phyloP scores from a whole-genome alignment of 2,113 vertebrate species.

The Pheucticus melanocephalus region DNA sequence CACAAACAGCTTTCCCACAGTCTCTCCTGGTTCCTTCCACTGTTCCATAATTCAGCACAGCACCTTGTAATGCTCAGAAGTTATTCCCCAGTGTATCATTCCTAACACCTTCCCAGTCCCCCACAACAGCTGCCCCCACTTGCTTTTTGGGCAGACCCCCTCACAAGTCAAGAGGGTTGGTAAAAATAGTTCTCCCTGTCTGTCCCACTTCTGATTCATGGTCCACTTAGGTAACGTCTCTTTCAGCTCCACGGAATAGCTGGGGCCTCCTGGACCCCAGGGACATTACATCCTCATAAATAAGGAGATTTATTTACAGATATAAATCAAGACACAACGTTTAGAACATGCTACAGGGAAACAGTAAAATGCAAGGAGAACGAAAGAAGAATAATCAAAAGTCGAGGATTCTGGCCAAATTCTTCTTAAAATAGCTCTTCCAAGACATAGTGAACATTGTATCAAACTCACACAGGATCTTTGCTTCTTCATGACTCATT shows the following conservation, averaged over 20 bases:
- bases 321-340: slow-evolving; percentile 67
- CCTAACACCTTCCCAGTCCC: not conserved
- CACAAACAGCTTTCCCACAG: not conserved
- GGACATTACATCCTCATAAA: slow-evolving; percentile 70
- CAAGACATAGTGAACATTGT: slow-evolving; percentile 69
- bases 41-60: not conserved
- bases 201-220: slow-evolving; percentile 67
- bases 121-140: not conserved
- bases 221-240: slow-evolving; percentile 74
- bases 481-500: slow-evolving; percentile 68
- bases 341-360: slow-evolving; percentile 60
- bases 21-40: not conserved
- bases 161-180: not conserved
- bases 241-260: slow-evolving; percentile 54
- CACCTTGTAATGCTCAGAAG: not conserved
- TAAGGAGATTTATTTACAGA: slow-evolving; percentile 70
- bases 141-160: slow-evolving; percentile 34
- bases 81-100: not conserved
- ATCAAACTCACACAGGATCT: slow-evolving; percentile 54
- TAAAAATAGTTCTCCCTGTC: slow-evolving; percentile 60
- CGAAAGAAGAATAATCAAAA: slow-evolving; percentile 60
- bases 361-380: slow-evolving; percentile 60
- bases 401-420: slow-evolving; percentile 55
- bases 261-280: slow-evolving; percentile 58
- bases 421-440: slow-evolving; percentile 71